phyloP scores from a whole-genome alignment of 2,888 invertebrate genomes.

The Eumacrocentrus americanus region DNA sequence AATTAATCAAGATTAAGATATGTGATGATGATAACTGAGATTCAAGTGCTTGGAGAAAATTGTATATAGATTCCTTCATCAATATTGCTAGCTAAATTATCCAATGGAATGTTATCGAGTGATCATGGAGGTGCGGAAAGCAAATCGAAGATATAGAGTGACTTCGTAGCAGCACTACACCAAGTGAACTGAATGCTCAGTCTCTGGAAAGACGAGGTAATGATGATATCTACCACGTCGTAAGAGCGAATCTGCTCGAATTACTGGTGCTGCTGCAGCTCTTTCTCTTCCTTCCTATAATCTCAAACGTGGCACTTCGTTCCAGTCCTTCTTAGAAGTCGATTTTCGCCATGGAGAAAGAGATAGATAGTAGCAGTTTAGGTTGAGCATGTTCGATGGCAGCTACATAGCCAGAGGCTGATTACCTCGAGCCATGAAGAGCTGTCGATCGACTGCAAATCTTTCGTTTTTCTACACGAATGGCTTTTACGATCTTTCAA shows the following conservation, averaged over 20 bases:
- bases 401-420: slow-evolving; percentile 3
- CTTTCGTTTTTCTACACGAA: slow-evolving; percentile 13
- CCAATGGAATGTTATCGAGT: neutral
- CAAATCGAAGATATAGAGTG: neutral
- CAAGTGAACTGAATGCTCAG: neutral
- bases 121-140: neutral
- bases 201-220: neutral
- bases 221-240: neutral
- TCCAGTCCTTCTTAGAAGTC: slow-evolving; percentile 48
- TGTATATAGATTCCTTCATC: neutral
- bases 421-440: neutral
- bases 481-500: slow-evolving; percentile 6
- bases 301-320: slow-evolving; percentile 38
- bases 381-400: neutral
- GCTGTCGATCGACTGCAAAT: slow-evolving; percentile 20
- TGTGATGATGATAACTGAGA: too few species aligned
- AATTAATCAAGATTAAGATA: too few species aligned
- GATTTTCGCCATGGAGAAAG: slow-evolving; percentile 45
- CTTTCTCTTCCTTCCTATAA: slow-evolving; percentile 41
- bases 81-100: neutral
- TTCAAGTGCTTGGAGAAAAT: too few species aligned
- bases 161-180: too few species aligned
- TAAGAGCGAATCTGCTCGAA: neutral
- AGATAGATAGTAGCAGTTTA: slow-evolving; percentile 19
- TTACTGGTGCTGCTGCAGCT: slow-evolving; percentile 14